A percentile compares a stretch with the other conserved stretches of the same genome.
phyloP scores from a whole-genome alignment of 2,113 vertebrate genomes.

The Oncorhynchus clarkii region DNA sequence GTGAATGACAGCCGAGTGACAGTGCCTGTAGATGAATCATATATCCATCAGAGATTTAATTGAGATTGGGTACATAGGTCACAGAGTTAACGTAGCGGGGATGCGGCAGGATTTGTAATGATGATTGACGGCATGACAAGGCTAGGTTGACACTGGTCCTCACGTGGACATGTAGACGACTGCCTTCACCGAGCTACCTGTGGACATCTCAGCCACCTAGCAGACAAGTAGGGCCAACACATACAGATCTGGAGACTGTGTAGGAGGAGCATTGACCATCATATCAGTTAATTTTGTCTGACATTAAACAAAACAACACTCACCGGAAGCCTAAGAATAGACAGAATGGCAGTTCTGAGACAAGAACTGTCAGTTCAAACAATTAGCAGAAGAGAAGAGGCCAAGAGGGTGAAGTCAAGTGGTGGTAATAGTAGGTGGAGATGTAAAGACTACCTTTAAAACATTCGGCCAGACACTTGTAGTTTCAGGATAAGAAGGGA shows the following conservation, averaged over 20 bases:
- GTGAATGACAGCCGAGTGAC: constrained; percentile 65
- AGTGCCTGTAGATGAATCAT: constrained; percentile 59
- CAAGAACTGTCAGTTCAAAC: neutral
- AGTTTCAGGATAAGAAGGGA: too few species aligned
- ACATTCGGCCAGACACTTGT: too few species aligned
- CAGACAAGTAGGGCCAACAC: neutral
- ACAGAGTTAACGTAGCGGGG: constrained; percentile 62
- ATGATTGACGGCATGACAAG: constrained; percentile 65
- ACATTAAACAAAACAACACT: constrained; percentile 35
- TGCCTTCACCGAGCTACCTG: neutral
- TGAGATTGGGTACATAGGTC: constrained; percentile 63
- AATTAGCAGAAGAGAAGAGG: neutral
- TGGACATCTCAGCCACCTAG: neutral
- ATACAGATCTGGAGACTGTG: neutral
- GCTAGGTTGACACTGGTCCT: constrained; percentile 19
- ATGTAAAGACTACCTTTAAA: neutral
- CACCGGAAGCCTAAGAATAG: constrained; percentile 15
- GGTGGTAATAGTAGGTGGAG: neutral
- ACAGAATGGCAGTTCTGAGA: neutral
- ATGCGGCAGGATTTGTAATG: constrained; percentile 59
- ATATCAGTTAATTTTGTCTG: neutral
- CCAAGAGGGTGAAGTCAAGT: neutral
- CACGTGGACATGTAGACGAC: neutral
- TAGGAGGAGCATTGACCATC: neutral
- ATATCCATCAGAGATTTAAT: constrained; percentile 66